Evolutionary conservation across 2,797 vertebrate species (phyloP).

Genomic region (Pitangus sulphuratus): DNA sequence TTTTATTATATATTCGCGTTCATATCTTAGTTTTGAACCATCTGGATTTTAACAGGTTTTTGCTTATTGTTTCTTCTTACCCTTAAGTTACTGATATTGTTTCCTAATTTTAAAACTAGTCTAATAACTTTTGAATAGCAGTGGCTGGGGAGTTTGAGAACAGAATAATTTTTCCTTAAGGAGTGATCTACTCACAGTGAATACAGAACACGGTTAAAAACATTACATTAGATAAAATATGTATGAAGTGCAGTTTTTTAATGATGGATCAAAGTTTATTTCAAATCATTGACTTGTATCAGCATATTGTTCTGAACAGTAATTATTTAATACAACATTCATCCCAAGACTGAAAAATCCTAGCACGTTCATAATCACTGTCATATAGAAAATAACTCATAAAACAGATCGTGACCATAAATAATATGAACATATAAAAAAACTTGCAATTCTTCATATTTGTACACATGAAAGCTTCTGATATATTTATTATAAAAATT

Average conservation of each 20-base stretch:
- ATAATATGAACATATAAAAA: background rate
- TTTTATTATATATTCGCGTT: background rate
- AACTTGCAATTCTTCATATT: background rate
- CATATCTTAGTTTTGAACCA: background rate
- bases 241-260: background rate
- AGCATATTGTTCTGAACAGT: background rate
- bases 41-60: background rate
- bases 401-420: background rate
- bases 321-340: background rate
- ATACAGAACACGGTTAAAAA: constrained; percentile 21
- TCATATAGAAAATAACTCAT: background rate
- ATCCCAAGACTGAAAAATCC: background rate
- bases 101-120: background rate
- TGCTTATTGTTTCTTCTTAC: background rate
- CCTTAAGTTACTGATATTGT: background rate
- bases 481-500: background rate
- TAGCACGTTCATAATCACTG: background rate
- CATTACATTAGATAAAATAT: background rate
- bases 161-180: background rate
- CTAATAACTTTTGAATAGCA: background rate
- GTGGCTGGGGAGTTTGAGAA: background rate
- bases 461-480: background rate
- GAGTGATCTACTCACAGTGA: background rate
- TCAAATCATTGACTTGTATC: background rate
- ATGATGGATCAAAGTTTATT: background rate